Evolutionary conservation across 2,113 vertebrate species (phyloP), one percentile per base, ranked within the genome.

Genomic region (Alaudala cheleensis): DNA sequence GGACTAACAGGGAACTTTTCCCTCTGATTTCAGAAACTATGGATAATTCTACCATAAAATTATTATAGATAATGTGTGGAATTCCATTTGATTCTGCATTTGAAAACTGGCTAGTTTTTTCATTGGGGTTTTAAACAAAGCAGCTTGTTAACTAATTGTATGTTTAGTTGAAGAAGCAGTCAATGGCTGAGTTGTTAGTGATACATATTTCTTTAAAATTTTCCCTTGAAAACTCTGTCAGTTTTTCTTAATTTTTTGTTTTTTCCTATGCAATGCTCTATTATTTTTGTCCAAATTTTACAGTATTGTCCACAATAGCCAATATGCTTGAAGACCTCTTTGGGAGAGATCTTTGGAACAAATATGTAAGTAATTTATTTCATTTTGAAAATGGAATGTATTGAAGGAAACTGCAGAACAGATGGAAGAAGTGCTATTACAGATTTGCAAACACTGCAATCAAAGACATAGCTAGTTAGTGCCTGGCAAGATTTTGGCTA

Each of bases 341-440:
- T 53, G n/a, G 88, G 95, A 89, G 21, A 76, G 16, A 11, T 51
- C 40, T 96, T 92, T 40, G 15, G 57, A 96, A 88, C 33, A 95
- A 88, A 86, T 71, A 17, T 37, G 47, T 89, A 93, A 89, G 57
- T 47, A 70, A 50, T 84, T 91, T 89, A 83, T 94, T 94, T 80
- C n/a, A 64, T 91, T 95, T 97, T 96, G 28, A 57, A 96, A 93
- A 92, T 56, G 3, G 24, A 96, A 40, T 28, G 24, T 86, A 57
- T 78, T 76, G 82, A 66, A 64, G 62, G 74, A 93, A 96, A 95
- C 88, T 86, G 61, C 69, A 93, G 93, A 97, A 91, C 91, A 93
- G 96, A 97, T 96, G 84, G 92, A 95, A 97, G 86, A 86, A 91
- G 90, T 76, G 73, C 28, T 94, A 58, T 87, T 94, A 54, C n/a